These are phyloP conservation scores for Silurus meridionalis DNA, from an alignment of 2,113 vertebrate genomes.

Conservation along the genomic window DNA sequence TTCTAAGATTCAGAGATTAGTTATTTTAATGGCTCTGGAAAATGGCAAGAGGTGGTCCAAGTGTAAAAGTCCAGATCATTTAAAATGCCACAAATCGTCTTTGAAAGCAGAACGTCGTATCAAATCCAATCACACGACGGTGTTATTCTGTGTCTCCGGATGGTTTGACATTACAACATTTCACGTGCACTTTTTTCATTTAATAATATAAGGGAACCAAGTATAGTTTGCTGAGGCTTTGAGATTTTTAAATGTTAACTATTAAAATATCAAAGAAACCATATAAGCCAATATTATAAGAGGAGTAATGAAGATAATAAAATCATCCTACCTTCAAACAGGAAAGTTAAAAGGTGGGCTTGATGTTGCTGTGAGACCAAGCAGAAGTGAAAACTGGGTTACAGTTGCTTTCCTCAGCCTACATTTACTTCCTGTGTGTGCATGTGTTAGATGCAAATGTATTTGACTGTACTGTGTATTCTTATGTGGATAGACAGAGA, in stretches of 20 bases:
- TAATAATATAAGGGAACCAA: background rate
- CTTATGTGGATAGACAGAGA: background rate
- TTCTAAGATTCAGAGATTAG: slow-evolving; percentile 14
- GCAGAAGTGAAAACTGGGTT: slow-evolving; percentile 55
- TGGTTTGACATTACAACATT: background rate
- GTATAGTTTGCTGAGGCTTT: background rate
- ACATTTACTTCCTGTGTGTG: slow-evolving; percentile 62
- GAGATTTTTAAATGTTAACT: background rate
- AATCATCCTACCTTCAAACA: slow-evolving; percentile 11
- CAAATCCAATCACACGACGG: background rate
- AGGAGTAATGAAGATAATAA: background rate
- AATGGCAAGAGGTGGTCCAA: background rate
- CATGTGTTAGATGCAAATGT: slow-evolving; percentile 4
- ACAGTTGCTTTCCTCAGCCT: slow-evolving; percentile 40
- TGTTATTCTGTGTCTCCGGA: background rate
- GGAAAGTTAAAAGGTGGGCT: slow-evolving; percentile 22
- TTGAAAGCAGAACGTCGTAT: slow-evolving; percentile 10
- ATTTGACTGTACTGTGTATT: background rate
- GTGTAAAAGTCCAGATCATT: background rate
- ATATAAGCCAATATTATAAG: background rate
- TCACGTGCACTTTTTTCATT: background rate
- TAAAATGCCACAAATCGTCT: slow-evolving; percentile 12
- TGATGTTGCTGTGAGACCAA: background rate
- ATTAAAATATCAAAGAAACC: background rate
- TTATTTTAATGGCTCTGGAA: background rate